Base-by-base conservation (phyloP, 1,140 invertebrate genomes). In the Branchinecta lindahli region DNA sequence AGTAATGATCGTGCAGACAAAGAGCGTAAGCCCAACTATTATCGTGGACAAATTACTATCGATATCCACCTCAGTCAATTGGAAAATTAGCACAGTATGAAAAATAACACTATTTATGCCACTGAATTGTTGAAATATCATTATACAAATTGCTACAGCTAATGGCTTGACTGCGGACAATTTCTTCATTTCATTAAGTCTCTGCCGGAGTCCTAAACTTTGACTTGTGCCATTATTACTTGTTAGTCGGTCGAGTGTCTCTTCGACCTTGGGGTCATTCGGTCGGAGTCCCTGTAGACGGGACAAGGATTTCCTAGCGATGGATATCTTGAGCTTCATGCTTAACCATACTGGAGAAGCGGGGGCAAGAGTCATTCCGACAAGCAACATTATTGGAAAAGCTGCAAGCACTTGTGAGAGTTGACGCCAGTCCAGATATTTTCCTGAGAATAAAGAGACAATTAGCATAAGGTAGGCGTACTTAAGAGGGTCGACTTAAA, bases 81-180 rank as follows among this genome's bases (percentile, higher is more conserved):
- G 1, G 18, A 61, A 61, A 15, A 61, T 61, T 20, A 61, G 18
- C 12, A 61, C 52, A 15, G 52, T 61, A 61, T 61, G 52, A 61
- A 61, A 61, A 15, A 61, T 61, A 61, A 61, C 18, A 61, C 52
- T 61, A 20, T 61, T 61, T 3, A 61, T 61, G 52, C 52, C 52
- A 61, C 52, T 61, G 52, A 61, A 61, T 61, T 61, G 52, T 20
- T 61, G 52, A 1, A 61, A 6, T 12, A 61, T 61, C 52, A 61
- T 61, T 15, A 20, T 61, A 33, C 33, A 33, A 33, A 33, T 33
- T 33, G 33, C 33, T 33, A 33, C 2, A 33, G 33, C 33, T 33
- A 33, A 33, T 33, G 33, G 33, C 5, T 33, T 33, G 33, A 33
- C 5, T 33, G 33, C 33, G 33, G 33, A 33, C 33, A 33, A 33